Conservation (phyloP, 2,113 vertebrate species). For the Peromyscus maniculatus region DNA sequence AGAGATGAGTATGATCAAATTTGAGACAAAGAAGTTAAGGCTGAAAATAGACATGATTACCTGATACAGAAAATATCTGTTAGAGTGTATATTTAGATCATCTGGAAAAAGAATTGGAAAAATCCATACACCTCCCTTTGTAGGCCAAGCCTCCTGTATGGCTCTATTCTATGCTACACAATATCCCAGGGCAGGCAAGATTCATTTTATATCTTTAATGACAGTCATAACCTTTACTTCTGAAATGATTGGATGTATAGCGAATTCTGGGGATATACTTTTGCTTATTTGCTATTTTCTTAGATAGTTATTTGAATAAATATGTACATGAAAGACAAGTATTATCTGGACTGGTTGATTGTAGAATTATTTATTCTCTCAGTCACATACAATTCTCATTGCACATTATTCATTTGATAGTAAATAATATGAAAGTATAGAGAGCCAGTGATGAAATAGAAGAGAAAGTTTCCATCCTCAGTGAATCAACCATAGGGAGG, state of each 20-base stretch:
- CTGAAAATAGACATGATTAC: neutral
- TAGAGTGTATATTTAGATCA: neutral
- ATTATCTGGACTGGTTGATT: neutral
- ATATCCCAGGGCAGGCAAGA: neutral
- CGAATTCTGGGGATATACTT: neutral
- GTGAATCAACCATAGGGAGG: too few relatives aligned
- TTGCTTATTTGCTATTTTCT: neutral
- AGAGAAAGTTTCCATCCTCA: neutral
- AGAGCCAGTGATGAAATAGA: neutral
- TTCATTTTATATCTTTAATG: neutral
- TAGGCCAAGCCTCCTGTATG: neutral
- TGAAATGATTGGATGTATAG: neutral
- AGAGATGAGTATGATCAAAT: neutral
- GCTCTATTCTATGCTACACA: neutral
- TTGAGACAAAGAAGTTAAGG: neutral
- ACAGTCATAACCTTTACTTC: neutral
- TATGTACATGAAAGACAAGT: neutral
- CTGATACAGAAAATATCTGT: neutral
- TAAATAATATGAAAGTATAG: neutral
- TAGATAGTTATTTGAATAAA: neutral
- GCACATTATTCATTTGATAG: neutral
- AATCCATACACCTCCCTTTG: neutral
- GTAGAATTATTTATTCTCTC: neutral
- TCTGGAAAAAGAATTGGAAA: neutral
- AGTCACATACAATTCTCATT: neutral